A percentile compares a stretch with the other conserved stretches of the same genome.
Conservation (phyloP, 2,888 invertebrate species). For the Phymatocera aterrima region DNA sequence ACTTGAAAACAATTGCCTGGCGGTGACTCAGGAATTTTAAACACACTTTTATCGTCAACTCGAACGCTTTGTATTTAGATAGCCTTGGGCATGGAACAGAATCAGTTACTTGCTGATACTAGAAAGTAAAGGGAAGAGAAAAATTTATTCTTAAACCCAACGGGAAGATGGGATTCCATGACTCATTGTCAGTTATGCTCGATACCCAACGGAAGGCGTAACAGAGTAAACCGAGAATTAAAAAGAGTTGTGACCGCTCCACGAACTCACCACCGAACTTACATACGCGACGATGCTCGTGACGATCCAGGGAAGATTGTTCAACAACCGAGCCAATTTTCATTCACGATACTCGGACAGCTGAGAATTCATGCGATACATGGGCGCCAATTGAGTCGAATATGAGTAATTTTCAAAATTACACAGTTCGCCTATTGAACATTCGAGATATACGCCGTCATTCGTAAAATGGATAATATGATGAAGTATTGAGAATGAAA, state of each 20-base stretch:
- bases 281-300: not conserved
- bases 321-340: too few species aligned
- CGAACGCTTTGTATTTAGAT: slow-evolving; percentile 52
- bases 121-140: not conserved
- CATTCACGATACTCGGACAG: too few species aligned
- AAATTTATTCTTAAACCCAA: not conserved
- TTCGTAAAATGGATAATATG: not conserved
- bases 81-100: slow-evolving; percentile 45
- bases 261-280: not conserved
- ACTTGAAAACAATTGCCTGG: slow-evolving; percentile 67
- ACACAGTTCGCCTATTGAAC: not conserved
- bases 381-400: too few species aligned
- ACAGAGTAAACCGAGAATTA: not conserved
- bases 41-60: slow-evolving; percentile 63
- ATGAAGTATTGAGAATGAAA: not conserved
- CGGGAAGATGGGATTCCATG: not conserved
- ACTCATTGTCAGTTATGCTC: not conserved
- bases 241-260: not conserved
- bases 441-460: too few species aligned
- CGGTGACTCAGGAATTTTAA: slow-evolving; percentile 66
- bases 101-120: slow-evolving; percentile 33
- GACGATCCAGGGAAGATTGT: not conserved
- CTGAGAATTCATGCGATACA: too few species aligned
- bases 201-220: not conserved
- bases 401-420: too few species aligned